Percentiles rank a stretch among this genome's conserved stretches.
These are phyloP conservation scores for Pelusios castaneus DNA, from an alignment of 2,113 vertebrate genomes.

Conservation along the genomic window DNA sequence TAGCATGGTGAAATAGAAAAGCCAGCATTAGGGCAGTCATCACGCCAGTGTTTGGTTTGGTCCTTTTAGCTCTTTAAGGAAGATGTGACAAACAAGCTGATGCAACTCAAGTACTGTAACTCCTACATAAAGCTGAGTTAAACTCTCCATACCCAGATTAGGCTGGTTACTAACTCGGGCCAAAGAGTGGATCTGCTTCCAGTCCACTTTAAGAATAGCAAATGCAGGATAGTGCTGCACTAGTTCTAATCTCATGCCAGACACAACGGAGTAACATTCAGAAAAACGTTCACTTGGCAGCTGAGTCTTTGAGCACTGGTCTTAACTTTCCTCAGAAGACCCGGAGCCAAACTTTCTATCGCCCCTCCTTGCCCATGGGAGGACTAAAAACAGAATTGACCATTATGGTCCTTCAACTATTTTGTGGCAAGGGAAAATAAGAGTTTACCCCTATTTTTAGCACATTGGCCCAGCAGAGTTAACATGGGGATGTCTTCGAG, in stretches of 20 bases:
- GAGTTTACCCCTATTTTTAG: background rate
- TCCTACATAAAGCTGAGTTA: background rate
- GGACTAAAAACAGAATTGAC: background rate
- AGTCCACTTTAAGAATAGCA: rapidly evolving
- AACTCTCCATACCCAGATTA: background rate
- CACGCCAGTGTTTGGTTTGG: background rate
- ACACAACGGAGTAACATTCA: background rate
- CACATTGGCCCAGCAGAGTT: background rate
- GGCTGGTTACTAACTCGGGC: rapidly evolving
- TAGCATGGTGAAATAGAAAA: background rate
- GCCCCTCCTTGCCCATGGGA: background rate
- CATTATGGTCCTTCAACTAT: background rate
- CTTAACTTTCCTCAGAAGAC: background rate
- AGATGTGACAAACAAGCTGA: rapidly evolving
- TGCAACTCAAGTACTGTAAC: rapidly evolving
- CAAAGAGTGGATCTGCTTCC: rapidly evolving
- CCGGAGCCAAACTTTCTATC: background rate
- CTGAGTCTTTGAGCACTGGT: background rate
- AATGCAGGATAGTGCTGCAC: background rate
- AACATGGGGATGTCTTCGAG: background rate
- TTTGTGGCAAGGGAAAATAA: background rate
- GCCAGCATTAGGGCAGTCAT: rapidly evolving
- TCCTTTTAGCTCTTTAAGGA: background rate
- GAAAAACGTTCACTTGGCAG: background rate
- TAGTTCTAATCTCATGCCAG: background rate